Percentiles rank a stretch among this genome's conserved stretches.
phyloP scores from a whole-genome alignment of 2,113 vertebrate genomes.

The Columbina picui region DNA sequence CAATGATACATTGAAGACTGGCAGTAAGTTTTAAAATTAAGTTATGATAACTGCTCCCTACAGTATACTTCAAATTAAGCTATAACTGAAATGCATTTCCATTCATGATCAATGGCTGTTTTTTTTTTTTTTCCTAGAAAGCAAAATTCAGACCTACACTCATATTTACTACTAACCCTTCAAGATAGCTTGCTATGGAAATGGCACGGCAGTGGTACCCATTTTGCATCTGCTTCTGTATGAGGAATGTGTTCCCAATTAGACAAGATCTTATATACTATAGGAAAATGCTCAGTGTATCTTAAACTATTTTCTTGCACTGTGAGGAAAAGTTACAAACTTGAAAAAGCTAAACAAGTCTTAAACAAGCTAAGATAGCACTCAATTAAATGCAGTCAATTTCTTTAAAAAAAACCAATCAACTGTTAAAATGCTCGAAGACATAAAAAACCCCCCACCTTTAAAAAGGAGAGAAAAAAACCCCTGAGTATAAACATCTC shows the following conservation, averaged over 20 bases:
- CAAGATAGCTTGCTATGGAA: neutral
- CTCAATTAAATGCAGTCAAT: neutral
- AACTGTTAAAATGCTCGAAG: neutral
- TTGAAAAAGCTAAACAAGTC: neutral
- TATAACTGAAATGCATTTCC: neutral
- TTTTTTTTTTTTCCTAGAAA: neutral
- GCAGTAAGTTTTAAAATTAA: neutral
- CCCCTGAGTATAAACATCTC: neutral
- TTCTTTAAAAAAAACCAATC: neutral
- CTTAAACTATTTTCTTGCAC: neutral
- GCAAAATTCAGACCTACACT: neutral
- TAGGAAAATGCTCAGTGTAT: neutral
- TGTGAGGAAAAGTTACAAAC: neutral
- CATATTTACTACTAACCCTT: neutral
- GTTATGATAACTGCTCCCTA: neutral
- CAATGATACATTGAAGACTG: neutral
- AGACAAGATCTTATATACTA: neutral
- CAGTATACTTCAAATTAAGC: neutral
- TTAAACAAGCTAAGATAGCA: neutral
- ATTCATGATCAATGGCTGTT: neutral
- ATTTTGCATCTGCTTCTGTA: neutral
- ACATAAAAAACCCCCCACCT: accelerated
- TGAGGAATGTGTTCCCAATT: neutral
- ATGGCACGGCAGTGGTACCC: neutral
- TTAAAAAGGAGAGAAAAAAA: neutral